These are phyloP conservation scores for Gnatocerus cornutus DNA, from an alignment of 2,888 invertebrate species.

Conservation along the genomic window DNA sequence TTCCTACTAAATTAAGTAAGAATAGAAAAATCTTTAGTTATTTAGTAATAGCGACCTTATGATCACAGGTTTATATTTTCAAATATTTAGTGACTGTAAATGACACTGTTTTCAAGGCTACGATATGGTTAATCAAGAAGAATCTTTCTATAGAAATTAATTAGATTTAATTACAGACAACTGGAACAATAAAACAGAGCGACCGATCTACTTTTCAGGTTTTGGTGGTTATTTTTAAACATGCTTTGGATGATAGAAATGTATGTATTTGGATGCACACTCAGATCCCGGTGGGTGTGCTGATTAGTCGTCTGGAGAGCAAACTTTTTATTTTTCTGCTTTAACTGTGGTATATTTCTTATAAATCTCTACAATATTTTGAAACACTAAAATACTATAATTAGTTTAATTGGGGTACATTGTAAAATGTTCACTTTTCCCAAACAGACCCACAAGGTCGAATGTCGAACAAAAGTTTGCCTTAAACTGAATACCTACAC, in stretches of 20 bases:
- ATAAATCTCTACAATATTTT: neutral
- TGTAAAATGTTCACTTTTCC: neutral
- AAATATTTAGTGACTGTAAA: constrained; percentile 29
- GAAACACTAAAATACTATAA: neutral
- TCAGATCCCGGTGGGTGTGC: too few relatives aligned
- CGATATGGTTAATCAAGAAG: neutral
- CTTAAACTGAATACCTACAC: neutral
- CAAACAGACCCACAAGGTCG: neutral
- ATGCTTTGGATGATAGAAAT: too few relatives aligned
- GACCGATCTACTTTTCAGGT: too few relatives aligned
- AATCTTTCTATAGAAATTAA: neutral
- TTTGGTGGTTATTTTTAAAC: too few relatives aligned
- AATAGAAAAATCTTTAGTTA: too few relatives aligned
- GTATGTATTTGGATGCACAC: too few relatives aligned
- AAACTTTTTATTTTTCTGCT: too few relatives aligned
- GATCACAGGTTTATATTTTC: constrained; percentile 9
- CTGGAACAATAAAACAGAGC: too few relatives aligned
- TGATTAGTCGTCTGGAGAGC: too few relatives aligned
- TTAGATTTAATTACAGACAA: too few relatives aligned
- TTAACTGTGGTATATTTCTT: too few relatives aligned
- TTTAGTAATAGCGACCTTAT: neutral
- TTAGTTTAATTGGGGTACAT: neutral
- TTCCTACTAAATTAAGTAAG: constrained; percentile 11
- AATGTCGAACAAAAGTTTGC: neutral
- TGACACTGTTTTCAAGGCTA: constrained; percentile 11